Evolutionary conservation across 1,140 invertebrate genomes (phyloP), one percentile per base, ranked within the genome.

Genomic region (Nylanderia fulva): DNA sequence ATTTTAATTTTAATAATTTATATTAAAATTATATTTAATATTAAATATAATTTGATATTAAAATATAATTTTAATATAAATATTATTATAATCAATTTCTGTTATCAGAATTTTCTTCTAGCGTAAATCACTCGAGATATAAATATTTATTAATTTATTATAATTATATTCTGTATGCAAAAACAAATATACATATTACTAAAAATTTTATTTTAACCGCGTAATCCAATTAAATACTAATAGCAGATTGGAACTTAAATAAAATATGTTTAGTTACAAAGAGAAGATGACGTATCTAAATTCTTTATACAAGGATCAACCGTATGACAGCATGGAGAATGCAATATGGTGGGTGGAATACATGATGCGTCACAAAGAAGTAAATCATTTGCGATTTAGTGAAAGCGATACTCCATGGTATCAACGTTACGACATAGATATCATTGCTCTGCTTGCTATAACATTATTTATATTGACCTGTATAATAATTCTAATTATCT

Each of bases 301-400:
- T 7, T 33, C 77, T 75, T 48, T 90, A 91, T 64, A 91, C 93
- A 85, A 93, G 61, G 95, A 96, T 85, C 92, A 94, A 89, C 94
- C 92, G 15, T 54, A 64, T 9, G 39, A 77, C 21, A 68, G 15
- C 3, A 48, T 94, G 11, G 92, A 95, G 61, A 92, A 92, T 71
- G 93, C 93, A 1, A 90, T 95, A 69, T 95, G 94, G 93, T 95
- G 94, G 95, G 94, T 94, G 1, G 95, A 95, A 87, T 94, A 95
- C 85, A 93, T 94, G 4, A 88, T 95, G 42, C 87, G 95, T 13
- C 91, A 95, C 74, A 93, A 93, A 85, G 93, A 92, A 18, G 90
- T 91, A 5, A 85, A 89, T 45, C 90, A 94, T 88, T 85, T 95
- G 15, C 89, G 90, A 79, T 91, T 91, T 68, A 88, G 91, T 3